These are phyloP conservation scores for Desmodus rotundus DNA, from an alignment of 2,113 vertebrate species.

Conservation along the genomic window DNA sequence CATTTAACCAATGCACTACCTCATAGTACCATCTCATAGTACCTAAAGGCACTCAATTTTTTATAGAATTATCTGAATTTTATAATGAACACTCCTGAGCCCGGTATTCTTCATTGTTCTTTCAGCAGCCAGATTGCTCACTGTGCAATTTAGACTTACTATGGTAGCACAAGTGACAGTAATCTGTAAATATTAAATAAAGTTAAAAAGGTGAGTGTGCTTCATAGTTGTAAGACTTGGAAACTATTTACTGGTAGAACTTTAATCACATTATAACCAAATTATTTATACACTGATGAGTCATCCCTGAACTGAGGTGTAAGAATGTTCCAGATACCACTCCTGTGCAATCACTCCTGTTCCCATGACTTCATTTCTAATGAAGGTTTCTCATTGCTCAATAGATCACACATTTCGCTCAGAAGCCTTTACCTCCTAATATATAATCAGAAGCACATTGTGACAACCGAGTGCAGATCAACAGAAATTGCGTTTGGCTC, in stretches of 20 bases:
- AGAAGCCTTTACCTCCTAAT: conserved; percentile 38
- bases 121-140: background rate
- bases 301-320: background rate
- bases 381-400: conserved; percentile 21
- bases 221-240: background rate
- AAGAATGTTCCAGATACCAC: background rate
- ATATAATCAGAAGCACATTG: conserved; percentile 12
- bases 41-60: background rate
- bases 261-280: background rate
- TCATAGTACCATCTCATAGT: background rate
- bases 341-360: background rate
- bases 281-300: background rate
- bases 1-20: background rate
- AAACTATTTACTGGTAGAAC: background rate
- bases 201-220: background rate
- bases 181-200: conserved; percentile 2
- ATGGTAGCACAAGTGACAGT: background rate
- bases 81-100: background rate
- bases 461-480: conserved; percentile 33
- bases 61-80: background rate
- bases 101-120: background rate
- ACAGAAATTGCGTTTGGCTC: conserved; percentile 34
- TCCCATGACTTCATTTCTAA: background rate
- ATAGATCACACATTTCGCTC: conserved; percentile 39
- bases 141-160: background rate